These are phyloP conservation scores for Phaethornis superciliosus DNA, from an alignment of 2,113 vertebrate species.

Conservation along the genomic window DNA sequence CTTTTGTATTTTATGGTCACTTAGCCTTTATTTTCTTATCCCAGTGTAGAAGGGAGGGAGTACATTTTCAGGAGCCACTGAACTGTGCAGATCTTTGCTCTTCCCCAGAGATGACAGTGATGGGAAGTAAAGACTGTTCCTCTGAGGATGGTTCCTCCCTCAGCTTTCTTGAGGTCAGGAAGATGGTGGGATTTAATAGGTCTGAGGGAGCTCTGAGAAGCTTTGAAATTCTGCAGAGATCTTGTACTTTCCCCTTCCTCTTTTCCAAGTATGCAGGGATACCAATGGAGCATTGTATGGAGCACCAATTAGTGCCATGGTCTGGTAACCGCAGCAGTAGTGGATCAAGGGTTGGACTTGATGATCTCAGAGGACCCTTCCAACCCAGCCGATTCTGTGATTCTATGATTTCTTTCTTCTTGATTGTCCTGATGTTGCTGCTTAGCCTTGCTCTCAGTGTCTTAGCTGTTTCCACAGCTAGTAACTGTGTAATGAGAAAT, in stretches of 20 bases:
- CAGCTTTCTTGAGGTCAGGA: background rate
- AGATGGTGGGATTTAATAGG: background rate
- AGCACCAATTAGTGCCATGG: too few relatives aligned
- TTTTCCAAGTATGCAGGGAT: background rate
- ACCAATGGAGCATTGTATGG: background rate
- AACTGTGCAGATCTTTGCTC: background rate
- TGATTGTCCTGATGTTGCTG: background rate
- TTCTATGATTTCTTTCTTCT: background rate
- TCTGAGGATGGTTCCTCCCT: background rate
- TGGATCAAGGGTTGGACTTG: too few relatives aligned
- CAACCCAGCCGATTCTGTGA: too few relatives aligned
- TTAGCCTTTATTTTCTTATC: background rate
- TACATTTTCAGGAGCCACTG: background rate
- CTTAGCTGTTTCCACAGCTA: background rate
- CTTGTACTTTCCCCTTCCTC: background rate
- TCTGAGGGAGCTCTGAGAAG: background rate
- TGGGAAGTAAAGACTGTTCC: background rate
- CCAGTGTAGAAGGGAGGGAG: background rate
- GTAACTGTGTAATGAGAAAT: background rate
- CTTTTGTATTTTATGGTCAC: background rate
- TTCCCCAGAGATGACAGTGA: background rate
- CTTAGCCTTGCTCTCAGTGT: background rate
- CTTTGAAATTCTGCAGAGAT: background rate
- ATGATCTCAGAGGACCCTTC: too few relatives aligned
- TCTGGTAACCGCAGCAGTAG: too few relatives aligned